phyloP scores from a whole-genome alignment of 2,888 invertebrate species.

The Diploptera punctata region DNA sequence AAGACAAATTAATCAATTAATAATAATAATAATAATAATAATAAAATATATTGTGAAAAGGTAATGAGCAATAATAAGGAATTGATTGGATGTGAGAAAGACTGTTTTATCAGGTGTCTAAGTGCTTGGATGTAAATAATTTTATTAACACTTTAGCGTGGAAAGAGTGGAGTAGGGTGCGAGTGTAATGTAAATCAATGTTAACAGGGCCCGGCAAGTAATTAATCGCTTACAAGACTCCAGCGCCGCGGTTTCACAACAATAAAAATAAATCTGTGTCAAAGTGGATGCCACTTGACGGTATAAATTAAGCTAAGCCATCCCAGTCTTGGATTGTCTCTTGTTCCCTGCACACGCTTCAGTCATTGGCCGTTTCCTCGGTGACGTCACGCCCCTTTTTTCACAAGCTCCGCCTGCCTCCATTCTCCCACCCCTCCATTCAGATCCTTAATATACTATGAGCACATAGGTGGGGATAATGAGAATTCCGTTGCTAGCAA shows the following conservation, averaged over 20 bases:
- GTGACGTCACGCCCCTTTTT: constrained; percentile 38
- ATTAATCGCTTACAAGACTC: constrained; percentile 12
- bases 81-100: too few species aligned
- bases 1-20: too few species aligned
- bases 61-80: too few species aligned
- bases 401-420: background rate
- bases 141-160: too few species aligned
- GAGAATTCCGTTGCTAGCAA: constrained; percentile 39
- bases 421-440: too few species aligned
- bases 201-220: background rate
- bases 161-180: too few species aligned
- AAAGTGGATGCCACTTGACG: constrained; percentile 15
- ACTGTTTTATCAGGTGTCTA: too few species aligned
- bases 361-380: constrained; percentile 13
- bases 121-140: too few species aligned
- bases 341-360: background rate
- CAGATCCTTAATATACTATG: constrained; percentile 26
- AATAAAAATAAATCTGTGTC: constrained; percentile 31
- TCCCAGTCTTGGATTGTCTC: too few species aligned
- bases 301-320: constrained; percentile 2
- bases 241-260: constrained; percentile 20
- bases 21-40: too few species aligned
- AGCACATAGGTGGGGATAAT: constrained; percentile 33
- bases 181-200: constrained; percentile 4
- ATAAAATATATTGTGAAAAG: too few species aligned